phyloP scores from a whole-genome alignment of 1,140 invertebrate genomes.

The Cylas formicarius region DNA sequence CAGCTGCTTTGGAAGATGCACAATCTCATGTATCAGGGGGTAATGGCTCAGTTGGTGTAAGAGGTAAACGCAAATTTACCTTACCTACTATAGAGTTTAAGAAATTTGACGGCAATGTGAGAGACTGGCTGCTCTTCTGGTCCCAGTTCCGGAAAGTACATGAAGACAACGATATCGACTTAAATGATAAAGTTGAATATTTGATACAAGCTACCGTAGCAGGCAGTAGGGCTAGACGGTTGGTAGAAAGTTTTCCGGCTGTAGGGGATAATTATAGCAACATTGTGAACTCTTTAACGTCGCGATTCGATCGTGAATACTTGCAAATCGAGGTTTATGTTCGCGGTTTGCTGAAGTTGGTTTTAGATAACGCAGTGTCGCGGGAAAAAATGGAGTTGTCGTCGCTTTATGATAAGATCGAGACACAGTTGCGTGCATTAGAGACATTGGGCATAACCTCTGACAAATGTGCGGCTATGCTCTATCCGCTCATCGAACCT shows the following conservation, averaged over 20 bases:
- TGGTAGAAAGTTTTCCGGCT: constrained; percentile 7
- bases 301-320: no score
- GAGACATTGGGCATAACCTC: constrained; percentile 21
- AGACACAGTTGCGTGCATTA: constrained; percentile 32
- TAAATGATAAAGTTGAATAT: constrained; percentile 7
- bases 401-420: constrained; percentile 7
- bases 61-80: constrained; percentile 6
- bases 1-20: no score
- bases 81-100: constrained; percentile 6
- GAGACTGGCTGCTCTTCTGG: constrained; percentile 8
- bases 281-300: no score
- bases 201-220: constrained; percentile 4
- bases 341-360: no score
- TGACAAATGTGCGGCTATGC: constrained; percentile 5
- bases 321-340: no score
- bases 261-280: constrained; percentile 6
- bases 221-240: constrained; percentile 3
- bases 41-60: not conserved
- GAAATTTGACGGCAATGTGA: constrained; percentile 2
- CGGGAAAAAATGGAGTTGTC: constrained; percentile 3
- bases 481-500: no score
- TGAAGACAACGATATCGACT: constrained; percentile 1
- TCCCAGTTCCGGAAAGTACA: constrained; percentile 5
- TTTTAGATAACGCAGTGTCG: no score
- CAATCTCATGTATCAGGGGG: no score